Base-by-base conservation (phyloP, 2,888 invertebrate species). In the Watsonalla cultraria region DNA sequence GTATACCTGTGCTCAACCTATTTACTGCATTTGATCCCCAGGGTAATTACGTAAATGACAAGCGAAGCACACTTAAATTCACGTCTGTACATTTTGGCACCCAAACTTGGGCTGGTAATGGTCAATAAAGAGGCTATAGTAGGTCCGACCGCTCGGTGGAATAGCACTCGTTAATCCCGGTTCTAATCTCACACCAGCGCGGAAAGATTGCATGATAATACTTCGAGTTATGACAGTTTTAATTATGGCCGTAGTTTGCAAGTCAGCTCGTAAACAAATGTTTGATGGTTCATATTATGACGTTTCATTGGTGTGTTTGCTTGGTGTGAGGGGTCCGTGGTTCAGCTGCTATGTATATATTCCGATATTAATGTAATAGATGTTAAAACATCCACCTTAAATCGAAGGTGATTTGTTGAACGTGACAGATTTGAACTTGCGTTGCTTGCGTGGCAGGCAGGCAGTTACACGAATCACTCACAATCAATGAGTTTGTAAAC, bases 71-170 rank as follows among this genome's bases (percentile, higher is more conserved):
- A 11, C 42, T 9, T 42, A 42, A 42, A 8, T 5, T 42, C 42
- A 11, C 42, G 8, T 37, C 34, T 8, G 35, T 7, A 46, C 39
- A 37, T 24, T 46, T 49, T 48, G 15, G 39, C 45, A 47, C n/a
- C 53, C 14, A 39, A 53, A 58, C 53, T 51, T 35, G 51, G 53
- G 50, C 53, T 54, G 47, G 65, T 80, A 80, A 80, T 77, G 78
- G 78, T 65, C 77, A 65, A 78, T 80, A 78, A 79, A 80, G 72
- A 68, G 66, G 74, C 78, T 80, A 78, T 78, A 80, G 73, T 68
- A 65, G 74, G 71, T 72, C 72, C 67, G 60, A 61, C 66, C 71
- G 70, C 66, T 67, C 69, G 67, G 49, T 15, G 49, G 69, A 74
- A 76, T 72, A 68, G 68, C 67, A 66, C 56, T 64, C 66, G 64